Conservation (phyloP, 2,113 vertebrate species). For the Cochlearius cochlearius region DNA sequence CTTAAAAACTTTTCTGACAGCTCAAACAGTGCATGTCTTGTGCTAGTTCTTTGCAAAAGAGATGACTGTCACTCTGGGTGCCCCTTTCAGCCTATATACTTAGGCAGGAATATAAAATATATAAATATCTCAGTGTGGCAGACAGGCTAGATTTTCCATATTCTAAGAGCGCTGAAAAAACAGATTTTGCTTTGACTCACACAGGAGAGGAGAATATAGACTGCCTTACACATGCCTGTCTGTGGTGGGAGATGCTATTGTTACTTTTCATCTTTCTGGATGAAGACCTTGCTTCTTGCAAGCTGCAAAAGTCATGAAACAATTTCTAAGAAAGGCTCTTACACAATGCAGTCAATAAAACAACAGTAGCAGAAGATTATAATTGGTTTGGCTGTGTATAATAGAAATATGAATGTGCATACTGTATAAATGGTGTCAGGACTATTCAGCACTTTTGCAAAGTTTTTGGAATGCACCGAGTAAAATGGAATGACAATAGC, state of each 20-base stretch:
- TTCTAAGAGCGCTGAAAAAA: not conserved
- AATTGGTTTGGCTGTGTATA: not conserved
- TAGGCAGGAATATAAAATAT: not conserved
- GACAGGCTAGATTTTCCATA: not conserved
- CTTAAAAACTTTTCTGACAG: not conserved
- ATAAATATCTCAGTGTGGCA: not conserved
- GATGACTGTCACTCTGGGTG: not conserved
- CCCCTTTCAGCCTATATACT: not conserved
- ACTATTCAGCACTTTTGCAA: not conserved
- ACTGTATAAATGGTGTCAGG: not conserved
- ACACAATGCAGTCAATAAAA: not conserved
- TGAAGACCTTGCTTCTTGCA: not conserved
- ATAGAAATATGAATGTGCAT: not conserved
- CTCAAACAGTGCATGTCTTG: not conserved
- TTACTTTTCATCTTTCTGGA: not conserved
- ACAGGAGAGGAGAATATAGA: not conserved
- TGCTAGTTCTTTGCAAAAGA: not conserved
- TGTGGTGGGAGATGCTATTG: not conserved
- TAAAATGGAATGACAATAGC: not conserved
- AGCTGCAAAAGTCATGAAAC: not conserved
- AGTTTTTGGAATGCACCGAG: not conserved
- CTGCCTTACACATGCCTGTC: not conserved
- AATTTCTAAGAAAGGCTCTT: not conserved
- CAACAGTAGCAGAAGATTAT: not conserved
- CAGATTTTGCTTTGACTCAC: not conserved